Evolutionary conservation across 2,113 vertebrate species (phyloP), one percentile per base, ranked within the genome.

Genomic region (Jaculus jaculus): DNA sequence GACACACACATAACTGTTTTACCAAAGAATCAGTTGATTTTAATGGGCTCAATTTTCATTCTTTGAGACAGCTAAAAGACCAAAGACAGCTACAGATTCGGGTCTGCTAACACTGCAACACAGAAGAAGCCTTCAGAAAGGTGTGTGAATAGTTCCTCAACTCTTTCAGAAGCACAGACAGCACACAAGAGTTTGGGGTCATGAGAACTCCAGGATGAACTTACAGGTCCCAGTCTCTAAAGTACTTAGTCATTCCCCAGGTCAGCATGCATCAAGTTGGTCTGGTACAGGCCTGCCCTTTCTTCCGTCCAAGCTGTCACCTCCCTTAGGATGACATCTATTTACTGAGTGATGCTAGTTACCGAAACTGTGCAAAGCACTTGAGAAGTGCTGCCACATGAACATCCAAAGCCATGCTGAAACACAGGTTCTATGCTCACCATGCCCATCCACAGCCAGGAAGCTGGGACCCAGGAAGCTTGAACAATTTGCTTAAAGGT

Each of bases 11-110:
- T 10, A 34, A 24, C 60, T 21, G 69, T 90, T 95, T 89, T 89
- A 72, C 74, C 72, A 89, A 75, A 78, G 34, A 81, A 89, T 68
- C 32, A 51, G 30, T 77, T 18, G 0, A 74, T 12, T 90, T 84
- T 73, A 42, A 92, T 37, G 68, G 28, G n/a, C n/a, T 69, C 88
- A 80, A 73, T 85, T 94, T 94, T 75, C 71, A 51, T 89, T 95
- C 72, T 72, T 39, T 24, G 10, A 78, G 51, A 81, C 16, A 81
- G 34, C 28, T 37, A 93, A 32, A 20, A 87, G 78, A 37, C 63
- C 84, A 80, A 95, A 93, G 21, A 81, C n/a, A 84, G 85, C 60
- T 0, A 47, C 42, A 66, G 51, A 71, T 26, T 84, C 18, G 15
- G 75, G 13, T 86, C 69, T 77, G 61, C 68, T 88, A 83, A 87